These are phyloP conservation scores for Drosophila seguyi DNA, from an alignment of 1,140 invertebrate species.

Conservation along the genomic window DNA sequence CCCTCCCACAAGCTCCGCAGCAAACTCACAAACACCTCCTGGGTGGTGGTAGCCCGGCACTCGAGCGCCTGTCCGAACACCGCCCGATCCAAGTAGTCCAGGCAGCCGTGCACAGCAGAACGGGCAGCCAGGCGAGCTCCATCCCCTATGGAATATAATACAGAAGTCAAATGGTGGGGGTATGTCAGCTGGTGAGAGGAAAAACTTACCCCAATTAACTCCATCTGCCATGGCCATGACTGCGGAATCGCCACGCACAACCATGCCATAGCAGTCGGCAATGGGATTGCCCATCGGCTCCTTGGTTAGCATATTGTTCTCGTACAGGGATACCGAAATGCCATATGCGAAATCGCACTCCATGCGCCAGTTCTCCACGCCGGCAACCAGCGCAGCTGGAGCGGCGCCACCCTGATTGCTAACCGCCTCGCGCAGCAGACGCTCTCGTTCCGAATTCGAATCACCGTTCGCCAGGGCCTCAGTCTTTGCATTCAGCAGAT, in stretches of 20 bases:
- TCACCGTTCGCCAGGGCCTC: conserved; percentile 41
- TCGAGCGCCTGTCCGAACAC: conserved; percentile 87
- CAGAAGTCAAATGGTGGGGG: background rate
- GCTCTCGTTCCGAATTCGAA: conserved; percentile 61
- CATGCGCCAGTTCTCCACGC: conserved; percentile 89
- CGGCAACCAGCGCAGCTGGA: conserved; percentile 86
- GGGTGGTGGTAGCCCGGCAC: conserved; percentile 73
- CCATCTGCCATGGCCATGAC: conserved; percentile 95
- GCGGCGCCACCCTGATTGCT: conserved; percentile 63
- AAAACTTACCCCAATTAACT: conserved; percentile 94
- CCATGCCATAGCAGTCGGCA: conserved; percentile 95
- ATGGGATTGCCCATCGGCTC: conserved; percentile 94
- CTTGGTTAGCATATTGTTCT: conserved; percentile 91
- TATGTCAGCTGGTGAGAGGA: background rate
- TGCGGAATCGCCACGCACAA: conserved; percentile 91
- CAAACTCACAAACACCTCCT: conserved; percentile 92
- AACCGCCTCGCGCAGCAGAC: conserved; percentile 75
- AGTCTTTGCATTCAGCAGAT: conserved; percentile 77
- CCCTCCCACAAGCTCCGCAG: conserved; percentile 94
- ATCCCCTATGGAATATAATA: conserved; percentile 86
- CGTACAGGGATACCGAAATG: conserved; percentile 90
- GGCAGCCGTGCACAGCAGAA: conserved; percentile 94
- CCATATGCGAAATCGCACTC: conserved; percentile 90
- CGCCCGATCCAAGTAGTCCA: conserved; percentile 93
- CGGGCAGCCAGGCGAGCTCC: conserved; percentile 95